phyloP scores from a whole-genome alignment of 2,113 vertebrate genomes.

The Motacilla tschutschensis region DNA sequence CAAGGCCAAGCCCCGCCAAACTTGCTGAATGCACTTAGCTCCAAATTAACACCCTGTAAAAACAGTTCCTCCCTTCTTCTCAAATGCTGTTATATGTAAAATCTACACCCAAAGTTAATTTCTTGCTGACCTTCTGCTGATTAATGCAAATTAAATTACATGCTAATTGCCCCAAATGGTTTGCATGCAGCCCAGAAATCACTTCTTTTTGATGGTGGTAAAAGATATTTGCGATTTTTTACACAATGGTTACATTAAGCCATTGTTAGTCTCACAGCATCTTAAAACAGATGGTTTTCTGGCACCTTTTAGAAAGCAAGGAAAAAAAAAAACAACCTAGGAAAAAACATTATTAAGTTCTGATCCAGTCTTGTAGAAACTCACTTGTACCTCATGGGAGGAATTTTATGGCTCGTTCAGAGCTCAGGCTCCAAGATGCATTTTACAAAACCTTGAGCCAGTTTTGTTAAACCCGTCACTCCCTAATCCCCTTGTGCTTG shows the following conservation, averaged over 20 bases:
- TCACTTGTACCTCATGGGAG: conserved; percentile 41
- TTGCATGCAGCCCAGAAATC: conserved; percentile 50
- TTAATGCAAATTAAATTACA: conserved; percentile 73
- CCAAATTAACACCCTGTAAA: conserved; percentile 32
- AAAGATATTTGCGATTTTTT: conserved; percentile 40
- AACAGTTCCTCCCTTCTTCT: conserved; percentile 9
- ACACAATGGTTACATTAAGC: conserved; percentile 8
- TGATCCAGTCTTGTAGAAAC: conserved; percentile 55
- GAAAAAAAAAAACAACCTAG: not conserved
- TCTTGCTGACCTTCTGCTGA: conserved; percentile 67
- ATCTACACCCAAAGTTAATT: conserved; percentile 65
- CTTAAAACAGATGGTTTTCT: conserved; percentile 8
- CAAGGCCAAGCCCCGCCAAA: conserved; percentile 6
- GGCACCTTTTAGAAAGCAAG: conserved; percentile 9
- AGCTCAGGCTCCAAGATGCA: conserved; percentile 37
- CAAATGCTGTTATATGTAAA: conserved; percentile 32
- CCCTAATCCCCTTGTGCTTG: conserved; percentile 50
- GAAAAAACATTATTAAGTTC: conserved; percentile 33
- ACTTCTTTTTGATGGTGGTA: conserved; percentile 37
- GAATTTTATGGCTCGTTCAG: conserved; percentile 56
- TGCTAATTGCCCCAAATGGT: conserved; percentile 66
- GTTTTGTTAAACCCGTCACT: conserved; percentile 46
- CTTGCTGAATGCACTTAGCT: conserved; percentile 31
- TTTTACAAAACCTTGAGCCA: conserved; percentile 57
- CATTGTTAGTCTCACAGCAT: conserved; percentile 32